Conservation (phyloP, 2,888 invertebrate species). For the Drosophila acutilabella region DNA sequence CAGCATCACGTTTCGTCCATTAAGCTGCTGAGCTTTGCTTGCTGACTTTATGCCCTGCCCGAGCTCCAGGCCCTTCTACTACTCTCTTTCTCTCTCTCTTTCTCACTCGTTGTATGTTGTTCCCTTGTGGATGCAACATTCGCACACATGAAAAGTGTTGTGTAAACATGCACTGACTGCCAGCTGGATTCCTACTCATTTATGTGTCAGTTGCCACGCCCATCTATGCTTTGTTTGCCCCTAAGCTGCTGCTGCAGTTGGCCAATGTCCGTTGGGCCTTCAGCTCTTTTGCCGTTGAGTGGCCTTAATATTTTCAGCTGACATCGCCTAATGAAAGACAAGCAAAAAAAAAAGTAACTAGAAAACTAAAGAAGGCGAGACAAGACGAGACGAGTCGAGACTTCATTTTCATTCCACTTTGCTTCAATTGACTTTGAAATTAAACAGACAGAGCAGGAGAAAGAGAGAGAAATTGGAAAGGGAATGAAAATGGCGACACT, state of each 20-base stretch:
- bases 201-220: constrained; percentile 45
- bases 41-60: constrained; percentile 65
- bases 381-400: neutral
- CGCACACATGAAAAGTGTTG: constrained; percentile 71
- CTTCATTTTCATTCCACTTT: constrained; percentile 27
- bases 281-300: constrained; percentile 43
- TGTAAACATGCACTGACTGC: constrained; percentile 63
- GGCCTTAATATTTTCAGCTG: constrained; percentile 75
- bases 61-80: neutral
- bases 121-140: constrained; percentile 37
- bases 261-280: constrained; percentile 31
- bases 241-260: constrained; percentile 16
- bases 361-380: constrained; percentile 1
- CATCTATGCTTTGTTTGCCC: constrained; percentile 55
- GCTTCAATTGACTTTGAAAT: constrained; percentile 67
- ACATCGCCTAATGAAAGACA: constrained; percentile 70
- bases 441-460: constrained; percentile 33
- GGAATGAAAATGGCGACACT: constrained; percentile 49
- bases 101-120: neutral
- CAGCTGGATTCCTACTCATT: constrained; percentile 38
- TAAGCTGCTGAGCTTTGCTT: constrained; percentile 70
- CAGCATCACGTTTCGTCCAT: constrained; percentile 77
- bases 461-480: neutral
- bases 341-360: neutral
- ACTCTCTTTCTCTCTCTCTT: neutral